These are phyloP conservation scores for Pelodytes ibericus DNA, from an alignment of 2,797 vertebrate genomes.

Conservation along the genomic window DNA sequence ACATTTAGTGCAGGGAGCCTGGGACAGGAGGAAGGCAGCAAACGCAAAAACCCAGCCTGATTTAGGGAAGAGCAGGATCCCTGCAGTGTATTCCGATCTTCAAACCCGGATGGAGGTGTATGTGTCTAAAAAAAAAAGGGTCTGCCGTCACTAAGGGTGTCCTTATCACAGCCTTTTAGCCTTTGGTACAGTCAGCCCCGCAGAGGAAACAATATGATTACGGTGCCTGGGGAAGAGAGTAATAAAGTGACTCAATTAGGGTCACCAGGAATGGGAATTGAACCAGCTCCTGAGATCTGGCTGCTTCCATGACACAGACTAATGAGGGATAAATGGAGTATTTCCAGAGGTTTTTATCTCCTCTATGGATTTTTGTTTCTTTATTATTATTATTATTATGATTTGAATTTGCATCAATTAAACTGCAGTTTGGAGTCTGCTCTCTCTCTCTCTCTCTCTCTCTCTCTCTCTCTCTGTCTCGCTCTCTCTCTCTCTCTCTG, in stretches of 20 bases:
- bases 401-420: no score
- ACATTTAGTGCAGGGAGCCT: neutral
- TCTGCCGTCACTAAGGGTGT: neutral
- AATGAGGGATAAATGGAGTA: neutral
- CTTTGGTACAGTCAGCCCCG: neutral
- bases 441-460: no score
- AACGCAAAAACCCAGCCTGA: no score
- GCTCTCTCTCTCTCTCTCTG: no score
- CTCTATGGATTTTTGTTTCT: no score
- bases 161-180: neutral
- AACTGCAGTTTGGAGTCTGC: no score
- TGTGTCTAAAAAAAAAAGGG: neutral
- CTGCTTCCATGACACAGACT: neutral
- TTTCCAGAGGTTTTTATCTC: neutral
- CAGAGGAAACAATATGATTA: neutral
- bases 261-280: neutral
- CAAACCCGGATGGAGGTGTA: neutral
- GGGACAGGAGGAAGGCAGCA: neutral
- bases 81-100: no score
- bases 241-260: slow-evolving; percentile 17
- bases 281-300: neutral
- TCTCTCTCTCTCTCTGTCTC: no score
- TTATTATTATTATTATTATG: no score
- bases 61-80: neutral
- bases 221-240: neutral